These are phyloP conservation scores for Palaemon carinicauda DNA, from an alignment of 1,140 invertebrate genomes.

Conservation along the genomic window DNA sequence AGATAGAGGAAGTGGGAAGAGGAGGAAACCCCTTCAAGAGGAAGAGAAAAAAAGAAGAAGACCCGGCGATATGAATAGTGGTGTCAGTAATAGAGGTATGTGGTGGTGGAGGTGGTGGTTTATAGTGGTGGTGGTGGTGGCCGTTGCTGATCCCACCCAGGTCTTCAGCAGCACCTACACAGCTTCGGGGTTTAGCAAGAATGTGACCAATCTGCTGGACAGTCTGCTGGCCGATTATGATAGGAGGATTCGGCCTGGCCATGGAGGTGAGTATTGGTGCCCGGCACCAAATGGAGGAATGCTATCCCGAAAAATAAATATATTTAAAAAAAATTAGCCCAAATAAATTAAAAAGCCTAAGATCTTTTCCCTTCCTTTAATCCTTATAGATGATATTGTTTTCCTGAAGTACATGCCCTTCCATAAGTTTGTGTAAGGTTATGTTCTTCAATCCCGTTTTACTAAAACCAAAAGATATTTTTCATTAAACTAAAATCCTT, in stretches of 20 bases:
- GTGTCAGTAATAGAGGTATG: conserved; percentile 40
- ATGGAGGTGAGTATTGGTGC: conserved; percentile 65
- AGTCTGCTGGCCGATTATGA: conserved; percentile 68
- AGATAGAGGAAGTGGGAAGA: too few relatives aligned
- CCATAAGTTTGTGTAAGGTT: too few relatives aligned
- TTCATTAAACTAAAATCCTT: too few relatives aligned
- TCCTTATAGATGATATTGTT: too few relatives aligned
- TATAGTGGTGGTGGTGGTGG: neutral
- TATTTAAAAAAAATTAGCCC: too few relatives aligned
- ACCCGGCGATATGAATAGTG: neutral
- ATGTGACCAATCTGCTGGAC: conserved; percentile 67
- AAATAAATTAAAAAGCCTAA: too few relatives aligned
- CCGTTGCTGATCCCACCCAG: neutral
- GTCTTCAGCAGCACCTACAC: conserved; percentile 57
- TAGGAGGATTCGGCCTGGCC: conserved; percentile 67
- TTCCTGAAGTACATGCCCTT: too few relatives aligned
- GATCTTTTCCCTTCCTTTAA: too few relatives aligned
- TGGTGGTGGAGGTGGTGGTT: conserved; percentile 30
- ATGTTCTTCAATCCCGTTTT: too few relatives aligned
- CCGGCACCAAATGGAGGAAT: neutral
- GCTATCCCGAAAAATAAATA: neutral
- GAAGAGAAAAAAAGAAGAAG: too few relatives aligned
- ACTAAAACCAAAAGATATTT: too few relatives aligned
- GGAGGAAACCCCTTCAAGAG: too few relatives aligned
- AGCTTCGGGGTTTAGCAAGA: conserved; percentile 61